Evolutionary conservation across 2,113 vertebrate genomes (phyloP).

Genomic region (Phrynocephalus versicolor): DNA sequence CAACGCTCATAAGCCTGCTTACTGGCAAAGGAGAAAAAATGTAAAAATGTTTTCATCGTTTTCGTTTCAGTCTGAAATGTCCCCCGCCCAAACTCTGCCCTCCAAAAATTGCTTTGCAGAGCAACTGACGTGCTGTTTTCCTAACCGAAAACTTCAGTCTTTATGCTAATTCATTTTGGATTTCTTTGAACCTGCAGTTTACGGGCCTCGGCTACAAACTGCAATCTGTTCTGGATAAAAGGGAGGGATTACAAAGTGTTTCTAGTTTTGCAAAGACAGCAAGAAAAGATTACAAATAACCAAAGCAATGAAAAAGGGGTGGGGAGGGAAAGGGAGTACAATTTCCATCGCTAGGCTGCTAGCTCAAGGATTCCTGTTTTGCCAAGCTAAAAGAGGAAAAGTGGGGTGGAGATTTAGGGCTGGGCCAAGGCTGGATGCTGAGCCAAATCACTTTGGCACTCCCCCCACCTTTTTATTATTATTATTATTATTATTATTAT

Average conservation of each 20-base stretch:
- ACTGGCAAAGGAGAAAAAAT: constrained; percentile 32
- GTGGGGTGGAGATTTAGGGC: too few relatives aligned
- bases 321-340: constrained; percentile 40
- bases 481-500: too few relatives aligned
- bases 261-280: constrained; percentile 73
- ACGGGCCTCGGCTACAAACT: constrained; percentile 76
- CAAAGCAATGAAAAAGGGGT: neutral
- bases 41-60: constrained; percentile 59
- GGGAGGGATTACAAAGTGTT: constrained; percentile 73
- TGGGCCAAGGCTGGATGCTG: too few relatives aligned
- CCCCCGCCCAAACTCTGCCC: neutral
- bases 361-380: constrained; percentile 61
- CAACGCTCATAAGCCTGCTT: neutral
- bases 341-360: too few relatives aligned
- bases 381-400: constrained; percentile 47
- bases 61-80: constrained; percentile 73
- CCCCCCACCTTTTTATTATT: too few relatives aligned
- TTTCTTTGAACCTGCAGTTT: constrained; percentile 81
- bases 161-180: constrained; percentile 81
- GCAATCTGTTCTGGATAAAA: constrained; percentile 83
- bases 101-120: constrained; percentile 76
- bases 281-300: constrained; percentile 63
- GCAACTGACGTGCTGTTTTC: constrained; percentile 73
- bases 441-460: too few relatives aligned
- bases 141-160: constrained; percentile 81